phyloP scores from a whole-genome alignment of 2,113 vertebrate genomes.

The Phrynosoma platyrhinos region DNA sequence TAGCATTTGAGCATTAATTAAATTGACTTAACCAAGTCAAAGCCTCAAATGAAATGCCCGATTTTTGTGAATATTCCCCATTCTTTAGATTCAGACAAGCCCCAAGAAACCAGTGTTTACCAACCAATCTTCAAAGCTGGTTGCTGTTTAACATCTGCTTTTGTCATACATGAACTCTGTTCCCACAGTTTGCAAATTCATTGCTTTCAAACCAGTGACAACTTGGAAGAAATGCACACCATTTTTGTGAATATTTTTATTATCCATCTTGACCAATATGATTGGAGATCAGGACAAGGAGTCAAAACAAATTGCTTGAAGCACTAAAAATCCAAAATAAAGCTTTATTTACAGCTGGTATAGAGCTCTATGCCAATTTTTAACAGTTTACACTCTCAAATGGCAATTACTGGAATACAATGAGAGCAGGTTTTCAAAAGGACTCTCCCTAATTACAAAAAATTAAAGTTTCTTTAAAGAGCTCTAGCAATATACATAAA shows the following conservation, averaged over 20 bases:
- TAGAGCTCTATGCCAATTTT: constrained; percentile 78
- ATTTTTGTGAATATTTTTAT: constrained; percentile 73
- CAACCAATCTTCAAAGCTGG: too few relatives aligned
- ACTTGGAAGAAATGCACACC: constrained; percentile 48
- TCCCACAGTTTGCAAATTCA: too few relatives aligned
- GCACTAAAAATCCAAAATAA: constrained; percentile 78
- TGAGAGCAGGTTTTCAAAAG: constrained; percentile 64
- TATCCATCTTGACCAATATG: constrained; percentile 72
- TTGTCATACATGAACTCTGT: too few relatives aligned
- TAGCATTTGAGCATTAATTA: too few relatives aligned
- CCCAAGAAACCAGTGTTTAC: too few relatives aligned
- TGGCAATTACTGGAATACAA: constrained; percentile 67
- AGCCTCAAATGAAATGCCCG: too few relatives aligned
- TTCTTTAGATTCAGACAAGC: too few relatives aligned
- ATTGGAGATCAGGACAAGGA: constrained; percentile 57
- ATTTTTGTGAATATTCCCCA: too few relatives aligned
- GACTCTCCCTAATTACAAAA: constrained; percentile 75
- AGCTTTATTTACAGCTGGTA: constrained; percentile 83
- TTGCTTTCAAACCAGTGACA: too few relatives aligned
- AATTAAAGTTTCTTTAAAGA: constrained; percentile 76
- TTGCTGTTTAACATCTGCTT: too few relatives aligned
- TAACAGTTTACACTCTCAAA: constrained; percentile 63
- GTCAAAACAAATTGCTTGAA: constrained; percentile 59
- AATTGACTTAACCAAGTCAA: too few relatives aligned
- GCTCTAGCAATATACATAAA: constrained; percentile 83